Percentiles rank a stretch among this genome's conserved stretches.
These are phyloP conservation scores for Podargus strigoides DNA, from an alignment of 2,797 vertebrate genomes.

Conservation along the genomic window DNA sequence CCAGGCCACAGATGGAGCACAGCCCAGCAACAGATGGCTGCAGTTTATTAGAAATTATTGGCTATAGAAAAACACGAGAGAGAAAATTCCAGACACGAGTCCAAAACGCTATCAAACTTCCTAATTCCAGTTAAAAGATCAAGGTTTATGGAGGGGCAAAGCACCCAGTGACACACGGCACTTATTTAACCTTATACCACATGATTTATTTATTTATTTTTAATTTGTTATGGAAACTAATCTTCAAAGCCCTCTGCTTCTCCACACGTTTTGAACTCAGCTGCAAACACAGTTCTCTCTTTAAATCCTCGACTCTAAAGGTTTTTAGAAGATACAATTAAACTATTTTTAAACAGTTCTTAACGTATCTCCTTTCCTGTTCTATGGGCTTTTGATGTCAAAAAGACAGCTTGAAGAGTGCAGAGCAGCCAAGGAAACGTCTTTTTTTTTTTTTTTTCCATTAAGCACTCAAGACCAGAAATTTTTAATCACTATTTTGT, in stretches of 20 bases:
- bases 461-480: not conserved
- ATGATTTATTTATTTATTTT: not conserved
- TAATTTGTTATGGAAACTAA: slow-evolving; percentile 27
- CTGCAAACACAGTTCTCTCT: not conserved
- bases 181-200: not conserved
- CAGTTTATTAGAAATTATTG: not conserved
- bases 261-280: not conserved
- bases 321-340: not conserved
- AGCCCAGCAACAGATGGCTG: not conserved
- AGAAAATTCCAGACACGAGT: not conserved
- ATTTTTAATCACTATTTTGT: not conserved
- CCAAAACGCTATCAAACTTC: not conserved
- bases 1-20: not conserved
- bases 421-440: not conserved
- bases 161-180: not conserved
- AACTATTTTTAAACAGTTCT: slow-evolving; percentile 23
- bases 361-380: slow-evolving; percentile 26
- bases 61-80: not conserved
- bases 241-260: slow-evolving; percentile 4
- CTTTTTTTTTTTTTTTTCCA: not conserved
- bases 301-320: not conserved
- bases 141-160: not conserved
- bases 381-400: not conserved
- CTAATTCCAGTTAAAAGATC: not conserved
- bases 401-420: not conserved